Percentiles rank a stretch among this genome's conserved stretches.
These are phyloP conservation scores for Cyprinella venusta DNA, from an alignment of 2,797 vertebrate species.

Conservation along the genomic window DNA sequence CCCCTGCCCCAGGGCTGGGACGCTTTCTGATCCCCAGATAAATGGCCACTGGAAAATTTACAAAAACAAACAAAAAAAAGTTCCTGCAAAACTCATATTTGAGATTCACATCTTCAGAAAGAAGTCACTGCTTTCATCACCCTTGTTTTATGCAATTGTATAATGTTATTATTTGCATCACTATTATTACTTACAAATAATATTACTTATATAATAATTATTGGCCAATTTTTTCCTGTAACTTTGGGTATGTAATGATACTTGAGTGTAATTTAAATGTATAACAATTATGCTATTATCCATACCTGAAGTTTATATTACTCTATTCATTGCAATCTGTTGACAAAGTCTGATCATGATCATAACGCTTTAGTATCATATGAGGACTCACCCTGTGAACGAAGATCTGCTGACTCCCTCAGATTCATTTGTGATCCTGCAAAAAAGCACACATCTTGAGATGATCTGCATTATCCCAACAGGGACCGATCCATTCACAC, in stretches of 20 bases:
- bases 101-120: background rate
- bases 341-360: background rate
- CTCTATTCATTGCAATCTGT: background rate
- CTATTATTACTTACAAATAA: too few species aligned
- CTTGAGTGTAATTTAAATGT: background rate
- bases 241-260: background rate
- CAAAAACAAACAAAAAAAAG: background rate
- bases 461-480: background rate
- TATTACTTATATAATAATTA: background rate
- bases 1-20: conserved; percentile 89
- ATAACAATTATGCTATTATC: background rate
- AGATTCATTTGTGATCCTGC: conserved; percentile 98
- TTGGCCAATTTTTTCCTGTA: background rate
- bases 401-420: conserved; percentile 98
- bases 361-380: background rate
- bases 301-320: background rate
- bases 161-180: background rate
- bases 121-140: background rate
- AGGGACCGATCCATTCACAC: conserved; percentile 14
- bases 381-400: conserved; percentile 89
- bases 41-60: conserved; percentile 83
- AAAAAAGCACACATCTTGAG: conserved; percentile 19
- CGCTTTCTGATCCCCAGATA: conserved; percentile 95
- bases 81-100: background rate
- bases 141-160: background rate